A percentile compares a stretch with the other conserved stretches of the same genome.
These are phyloP conservation scores for Probosciger aterrimus DNA, from an alignment of 2,113 vertebrate species.

Conservation along the genomic window DNA sequence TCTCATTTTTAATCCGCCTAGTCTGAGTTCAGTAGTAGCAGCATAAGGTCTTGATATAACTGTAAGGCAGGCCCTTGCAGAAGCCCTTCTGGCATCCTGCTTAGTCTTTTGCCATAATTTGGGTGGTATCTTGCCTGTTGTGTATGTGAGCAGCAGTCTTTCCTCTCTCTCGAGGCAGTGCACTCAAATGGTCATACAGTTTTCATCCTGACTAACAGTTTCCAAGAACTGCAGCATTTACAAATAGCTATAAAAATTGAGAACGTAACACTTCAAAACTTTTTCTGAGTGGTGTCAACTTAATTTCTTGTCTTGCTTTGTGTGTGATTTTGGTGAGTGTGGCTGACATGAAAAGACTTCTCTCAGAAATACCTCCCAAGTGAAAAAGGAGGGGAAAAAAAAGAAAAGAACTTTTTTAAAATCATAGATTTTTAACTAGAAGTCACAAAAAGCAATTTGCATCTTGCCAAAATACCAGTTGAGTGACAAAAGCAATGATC, in stretches of 20 bases:
- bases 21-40: neutral
- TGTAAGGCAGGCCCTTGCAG: neutral
- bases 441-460: neutral
- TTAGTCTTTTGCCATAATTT: neutral
- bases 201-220: neutral
- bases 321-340: neutral
- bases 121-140: neutral
- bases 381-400: fast-evolving
- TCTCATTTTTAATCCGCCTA: neutral
- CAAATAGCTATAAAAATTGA: neutral
- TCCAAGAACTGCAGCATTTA: neutral
- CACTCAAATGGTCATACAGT: neutral
- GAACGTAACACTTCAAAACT: neutral
- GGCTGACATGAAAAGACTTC: neutral
- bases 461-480: neutral
- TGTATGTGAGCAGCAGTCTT: neutral
- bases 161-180: neutral
- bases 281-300: neutral
- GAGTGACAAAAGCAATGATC: neutral
- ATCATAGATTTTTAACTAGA: neutral
- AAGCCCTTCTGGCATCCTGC: neutral
- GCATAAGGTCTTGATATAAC: neutral
- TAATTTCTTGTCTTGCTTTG: neutral
- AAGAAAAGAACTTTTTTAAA: neutral
- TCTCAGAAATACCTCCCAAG: neutral